These are phyloP conservation scores for Calephelis nemesis DNA, from an alignment of 1,140 invertebrate species.

Conservation along the genomic window DNA sequence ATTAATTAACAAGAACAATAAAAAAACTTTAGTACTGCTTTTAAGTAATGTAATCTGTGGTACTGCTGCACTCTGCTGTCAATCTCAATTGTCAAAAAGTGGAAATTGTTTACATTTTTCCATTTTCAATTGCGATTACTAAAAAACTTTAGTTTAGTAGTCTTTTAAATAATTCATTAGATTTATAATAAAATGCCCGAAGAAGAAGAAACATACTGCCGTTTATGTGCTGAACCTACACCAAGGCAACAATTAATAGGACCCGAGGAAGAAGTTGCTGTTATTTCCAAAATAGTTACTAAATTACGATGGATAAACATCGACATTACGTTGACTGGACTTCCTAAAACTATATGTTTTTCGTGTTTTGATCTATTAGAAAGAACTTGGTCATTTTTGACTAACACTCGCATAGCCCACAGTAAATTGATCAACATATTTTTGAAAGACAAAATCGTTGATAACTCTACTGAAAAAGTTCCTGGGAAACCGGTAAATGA, in stretches of 20 bases:
- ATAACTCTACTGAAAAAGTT: constrained; percentile 15
- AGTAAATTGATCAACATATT: constrained; percentile 54
- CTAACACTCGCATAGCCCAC: constrained; percentile 58
- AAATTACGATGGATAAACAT: constrained; percentile 72
- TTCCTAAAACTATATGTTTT: constrained; percentile 66
- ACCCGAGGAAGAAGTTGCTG: constrained; percentile 51
- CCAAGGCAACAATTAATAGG: constrained; percentile 50
- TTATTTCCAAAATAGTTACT: constrained; percentile 55
- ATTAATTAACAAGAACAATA: no score
- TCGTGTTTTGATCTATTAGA: constrained; percentile 67
- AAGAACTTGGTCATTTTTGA: constrained; percentile 63
- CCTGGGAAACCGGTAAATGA: constrained; percentile 53
- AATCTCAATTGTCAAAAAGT: neutral
- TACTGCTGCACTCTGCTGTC: no score
- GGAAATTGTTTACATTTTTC: constrained; percentile 25
- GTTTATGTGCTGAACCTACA: constrained; percentile 65
- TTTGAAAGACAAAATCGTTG: constrained; percentile 29
- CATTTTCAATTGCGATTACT: neutral
- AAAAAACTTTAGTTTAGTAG: neutral
- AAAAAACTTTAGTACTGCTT: no score
- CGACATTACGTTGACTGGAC: constrained; percentile 48
- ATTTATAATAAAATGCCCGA: constrained; percentile 43
- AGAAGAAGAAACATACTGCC: constrained; percentile 52
- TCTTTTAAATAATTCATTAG: neutral
- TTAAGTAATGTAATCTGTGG: no score